phyloP scores from a whole-genome alignment of 2,888 invertebrate species.

The Muscina levida region DNA sequence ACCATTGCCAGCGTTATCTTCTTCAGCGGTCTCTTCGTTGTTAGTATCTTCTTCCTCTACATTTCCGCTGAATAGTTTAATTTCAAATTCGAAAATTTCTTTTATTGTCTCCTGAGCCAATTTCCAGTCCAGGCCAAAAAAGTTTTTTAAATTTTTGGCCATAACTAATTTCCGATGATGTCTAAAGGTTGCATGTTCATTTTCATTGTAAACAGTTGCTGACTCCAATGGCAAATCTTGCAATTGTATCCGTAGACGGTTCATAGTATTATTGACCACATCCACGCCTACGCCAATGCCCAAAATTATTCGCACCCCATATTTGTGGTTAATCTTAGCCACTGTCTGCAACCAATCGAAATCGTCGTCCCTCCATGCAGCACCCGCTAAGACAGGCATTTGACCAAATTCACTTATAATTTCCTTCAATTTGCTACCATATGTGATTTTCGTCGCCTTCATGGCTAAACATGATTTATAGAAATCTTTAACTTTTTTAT shows the following conservation, averaged over 20 bases:
- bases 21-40: slow-evolving; percentile 70
- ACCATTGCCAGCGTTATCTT: slow-evolving; percentile 69
- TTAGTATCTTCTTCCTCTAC: slow-evolving; percentile 64
- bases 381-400: slow-evolving; percentile 55
- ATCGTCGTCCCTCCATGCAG: slow-evolving; percentile 49
- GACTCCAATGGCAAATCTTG: slow-evolving; percentile 66
- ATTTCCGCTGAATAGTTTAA: slow-evolving; percentile 59
- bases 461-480: slow-evolving; percentile 59
- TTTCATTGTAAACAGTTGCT: slow-evolving; percentile 68
- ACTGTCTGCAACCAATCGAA: slow-evolving; percentile 63
- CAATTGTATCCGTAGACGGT: slow-evolving; percentile 66
- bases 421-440: slow-evolving; percentile 33
- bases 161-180: neutral
- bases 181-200: slow-evolving; percentile 48
- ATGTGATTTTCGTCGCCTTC: slow-evolving; percentile 12
- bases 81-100: slow-evolving; percentile 69
- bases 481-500: slow-evolving; percentile 60
- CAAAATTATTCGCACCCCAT: slow-evolving; percentile 60
- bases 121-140: slow-evolving; percentile 47
- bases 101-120: slow-evolving; percentile 68
- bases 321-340: slow-evolving; percentile 49
- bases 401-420: slow-evolving; percentile 53
- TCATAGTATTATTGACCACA: slow-evolving; percentile 59
- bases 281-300: slow-evolving; percentile 67
- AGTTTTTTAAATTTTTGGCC: neutral